phyloP scores from a whole-genome alignment of 92 coral and sea anemone genomes.

The Umimayanthus chanpuru region DNA sequence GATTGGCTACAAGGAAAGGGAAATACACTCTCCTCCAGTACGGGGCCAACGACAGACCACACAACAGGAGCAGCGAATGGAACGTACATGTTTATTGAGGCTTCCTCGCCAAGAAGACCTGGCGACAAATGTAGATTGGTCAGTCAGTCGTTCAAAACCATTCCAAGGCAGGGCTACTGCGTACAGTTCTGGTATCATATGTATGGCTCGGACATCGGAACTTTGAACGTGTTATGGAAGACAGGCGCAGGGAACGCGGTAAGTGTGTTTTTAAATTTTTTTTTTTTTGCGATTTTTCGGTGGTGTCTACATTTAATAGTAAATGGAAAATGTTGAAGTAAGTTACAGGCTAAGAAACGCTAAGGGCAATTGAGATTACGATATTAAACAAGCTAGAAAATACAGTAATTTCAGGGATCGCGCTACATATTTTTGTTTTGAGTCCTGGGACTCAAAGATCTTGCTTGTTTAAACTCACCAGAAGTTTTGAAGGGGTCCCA shows the following conservation, averaged over 20 bases:
- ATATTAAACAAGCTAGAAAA: too few species aligned
- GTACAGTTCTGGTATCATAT: conserved; percentile 96
- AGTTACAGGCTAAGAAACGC: too few species aligned
- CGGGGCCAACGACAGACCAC: conserved; percentile 94
- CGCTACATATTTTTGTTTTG: too few species aligned
- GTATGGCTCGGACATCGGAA: conserved; percentile 85
- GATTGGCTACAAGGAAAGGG: conserved; percentile 93
- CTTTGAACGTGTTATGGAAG: conserved; percentile 77
- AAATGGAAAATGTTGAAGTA: too few species aligned
- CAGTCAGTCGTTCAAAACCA: conserved; percentile 69
- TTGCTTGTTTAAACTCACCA: too few species aligned
- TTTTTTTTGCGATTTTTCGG: too few species aligned
- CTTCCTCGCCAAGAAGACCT: conserved; percentile 85
- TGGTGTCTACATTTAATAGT: too few species aligned
- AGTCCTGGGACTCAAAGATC: too few species aligned
- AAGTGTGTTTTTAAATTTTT: background rate
- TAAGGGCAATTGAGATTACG: too few species aligned
- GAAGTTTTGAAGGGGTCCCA: too few species aligned
- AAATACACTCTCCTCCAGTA: conserved; percentile 64
- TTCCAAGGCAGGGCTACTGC: conserved; percentile 72
- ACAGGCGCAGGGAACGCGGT: conserved; percentile 78
- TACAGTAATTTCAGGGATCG: too few species aligned
- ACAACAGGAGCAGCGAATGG: conserved; percentile 85
- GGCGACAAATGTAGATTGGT: conserved; percentile 82
- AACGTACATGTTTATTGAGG: conserved; percentile 91